phyloP scores from a whole-genome alignment of 2,797 vertebrate species.

The Centroberyx gerrardi region DNA sequence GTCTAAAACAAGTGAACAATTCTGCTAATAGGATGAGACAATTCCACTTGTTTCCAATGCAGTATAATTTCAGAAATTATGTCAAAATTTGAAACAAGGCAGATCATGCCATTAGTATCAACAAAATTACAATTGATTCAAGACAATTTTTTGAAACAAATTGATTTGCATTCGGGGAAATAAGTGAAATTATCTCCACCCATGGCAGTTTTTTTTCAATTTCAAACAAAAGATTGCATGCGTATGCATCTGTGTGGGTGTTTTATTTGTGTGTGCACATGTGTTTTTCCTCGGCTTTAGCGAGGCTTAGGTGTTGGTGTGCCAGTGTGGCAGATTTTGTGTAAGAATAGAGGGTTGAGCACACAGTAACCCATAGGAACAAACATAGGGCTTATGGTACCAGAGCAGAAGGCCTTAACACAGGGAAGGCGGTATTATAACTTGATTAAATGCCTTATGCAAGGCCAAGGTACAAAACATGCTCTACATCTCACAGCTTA shows the following conservation, averaged over 20 bases:
- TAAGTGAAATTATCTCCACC: too few species aligned
- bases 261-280: constrained; percentile 17
- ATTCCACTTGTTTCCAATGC: too few species aligned
- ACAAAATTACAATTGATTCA: too few species aligned
- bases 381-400: constrained; percentile 14
- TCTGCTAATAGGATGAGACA: too few species aligned
- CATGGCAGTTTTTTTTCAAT: too few species aligned
- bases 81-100: too few species aligned
- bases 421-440: constrained; percentile 14
- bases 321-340: constrained; percentile 62
- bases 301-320: constrained; percentile 55
- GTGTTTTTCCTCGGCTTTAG: constrained; percentile 44
- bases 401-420: constrained; percentile 28
- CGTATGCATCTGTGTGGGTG: neutral
- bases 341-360: constrained; percentile 59
- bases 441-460: neutral
- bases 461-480: neutral
- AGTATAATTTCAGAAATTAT: too few species aligned
- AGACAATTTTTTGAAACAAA: too few species aligned
- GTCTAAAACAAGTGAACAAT: too few species aligned
- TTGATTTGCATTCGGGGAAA: too few species aligned
- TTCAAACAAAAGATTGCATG: neutral
- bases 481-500: neutral
- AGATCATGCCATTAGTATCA: too few species aligned
- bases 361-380: neutral